These are phyloP conservation scores for Piscicola geometra DNA, from an alignment of 2,888 invertebrate species.

Conservation along the genomic window DNA sequence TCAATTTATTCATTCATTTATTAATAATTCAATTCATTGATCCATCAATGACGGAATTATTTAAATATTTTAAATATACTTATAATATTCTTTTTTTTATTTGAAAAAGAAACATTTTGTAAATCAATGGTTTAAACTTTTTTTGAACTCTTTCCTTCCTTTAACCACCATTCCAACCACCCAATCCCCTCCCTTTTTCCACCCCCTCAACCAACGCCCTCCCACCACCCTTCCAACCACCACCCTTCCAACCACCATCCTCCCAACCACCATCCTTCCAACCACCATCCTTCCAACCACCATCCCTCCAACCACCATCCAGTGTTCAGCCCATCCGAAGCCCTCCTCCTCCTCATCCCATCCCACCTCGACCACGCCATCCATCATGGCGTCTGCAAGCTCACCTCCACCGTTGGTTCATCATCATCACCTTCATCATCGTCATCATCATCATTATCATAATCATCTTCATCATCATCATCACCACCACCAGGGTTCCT, in stretches of 20 bases:
- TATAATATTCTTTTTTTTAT: background rate
- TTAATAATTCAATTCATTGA: background rate
- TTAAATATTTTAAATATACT: too few relatives aligned
- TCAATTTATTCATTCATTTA: background rate
- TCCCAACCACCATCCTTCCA: background rate
- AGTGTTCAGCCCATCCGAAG: slow-evolving; percentile 47
- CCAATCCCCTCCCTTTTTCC: too few relatives aligned
- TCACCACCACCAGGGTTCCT: background rate
- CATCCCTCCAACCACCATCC: background rate
- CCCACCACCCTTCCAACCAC: background rate
- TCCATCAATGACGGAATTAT: background rate
- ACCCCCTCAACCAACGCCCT: too few relatives aligned
- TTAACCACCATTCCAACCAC: background rate
- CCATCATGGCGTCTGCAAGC: slow-evolving; percentile 56
- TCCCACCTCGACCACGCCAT: slow-evolving; percentile 50
- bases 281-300: background rate
- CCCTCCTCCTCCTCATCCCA: slow-evolving; percentile 52
- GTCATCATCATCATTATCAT: background rate
- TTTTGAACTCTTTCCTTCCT: background rate
- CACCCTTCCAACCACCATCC: background rate
- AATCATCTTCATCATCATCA: too few relatives aligned
- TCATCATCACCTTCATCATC: background rate
- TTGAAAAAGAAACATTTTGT: background rate
- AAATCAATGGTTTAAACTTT: slow-evolving; percentile 1
- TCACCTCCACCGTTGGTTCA: slow-evolving; percentile 48